A percentile compares a stretch with the other conserved stretches of the same genome.
Evolutionary conservation across 1,140 invertebrate species (phyloP).

Genomic region (Hyles vespertilio): DNA sequence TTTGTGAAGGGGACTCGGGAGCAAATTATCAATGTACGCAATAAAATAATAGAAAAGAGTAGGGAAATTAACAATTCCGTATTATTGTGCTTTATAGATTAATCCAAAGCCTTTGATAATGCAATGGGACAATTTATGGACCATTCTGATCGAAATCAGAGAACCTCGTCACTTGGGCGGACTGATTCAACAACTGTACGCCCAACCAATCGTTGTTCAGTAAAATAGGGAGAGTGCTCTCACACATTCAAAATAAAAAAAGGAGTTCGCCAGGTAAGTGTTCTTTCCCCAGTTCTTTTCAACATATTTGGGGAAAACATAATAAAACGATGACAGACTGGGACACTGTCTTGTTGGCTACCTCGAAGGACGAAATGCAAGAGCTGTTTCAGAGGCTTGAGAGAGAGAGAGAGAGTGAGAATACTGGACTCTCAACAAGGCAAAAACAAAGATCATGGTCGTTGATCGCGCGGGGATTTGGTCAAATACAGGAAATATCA

Average conservation of each 20-base stretch:
- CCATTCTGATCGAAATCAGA: neutral
- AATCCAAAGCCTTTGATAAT: constrained; percentile 1
- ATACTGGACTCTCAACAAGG: constrained; percentile 11
- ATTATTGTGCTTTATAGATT: constrained; percentile 1
- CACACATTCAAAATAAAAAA: too few species aligned
- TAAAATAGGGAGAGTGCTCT: too few species aligned
- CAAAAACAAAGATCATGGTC: constrained; percentile 18
- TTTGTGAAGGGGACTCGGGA: neutral
- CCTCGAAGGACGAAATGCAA: constrained; percentile 5
- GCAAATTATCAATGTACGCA: neutral
- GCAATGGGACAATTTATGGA: constrained; percentile 1
- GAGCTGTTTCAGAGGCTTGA: constrained; percentile 5
- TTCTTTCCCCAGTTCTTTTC: constrained; percentile 5
- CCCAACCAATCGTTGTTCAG: too few species aligned
- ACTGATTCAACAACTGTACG: too few species aligned
- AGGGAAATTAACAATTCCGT: neutral
- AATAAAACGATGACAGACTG: neutral
- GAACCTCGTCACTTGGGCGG: neutral
- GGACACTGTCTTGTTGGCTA: constrained; percentile 10
- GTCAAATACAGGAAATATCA: neutral
- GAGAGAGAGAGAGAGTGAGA: neutral
- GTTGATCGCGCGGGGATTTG: constrained; percentile 5
- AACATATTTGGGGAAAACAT: constrained; percentile 9
- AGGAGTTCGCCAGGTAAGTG: constrained; percentile 10
- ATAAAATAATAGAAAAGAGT: neutral